Evolutionary conservation across 2,888 invertebrate species (phyloP).

Genomic region (Tillus elongatus): DNA sequence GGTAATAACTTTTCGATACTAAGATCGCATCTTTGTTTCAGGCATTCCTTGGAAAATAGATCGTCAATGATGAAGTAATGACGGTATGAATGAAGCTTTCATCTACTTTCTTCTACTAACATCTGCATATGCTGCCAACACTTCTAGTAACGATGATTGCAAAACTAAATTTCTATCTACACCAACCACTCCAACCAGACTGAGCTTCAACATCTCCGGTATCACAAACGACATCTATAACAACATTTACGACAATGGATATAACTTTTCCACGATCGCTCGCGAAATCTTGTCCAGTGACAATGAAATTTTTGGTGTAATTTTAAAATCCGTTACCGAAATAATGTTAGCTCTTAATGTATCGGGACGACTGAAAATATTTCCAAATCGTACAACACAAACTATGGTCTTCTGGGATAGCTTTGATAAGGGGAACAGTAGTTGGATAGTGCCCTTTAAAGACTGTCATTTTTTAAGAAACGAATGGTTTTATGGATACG

Average conservation of each 20-base stretch:
- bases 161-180: conserved; percentile 31
- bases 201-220: conserved; percentile 29
- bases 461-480: conserved; percentile 36
- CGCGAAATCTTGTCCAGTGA: conserved; percentile 46
- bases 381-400: conserved; percentile 36
- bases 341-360: conserved; percentile 31
- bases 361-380: conserved; percentile 30
- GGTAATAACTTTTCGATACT: no score
- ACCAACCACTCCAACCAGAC: conserved; percentile 35
- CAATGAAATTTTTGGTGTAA: conserved; percentile 35
- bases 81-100: conserved; percentile 38
- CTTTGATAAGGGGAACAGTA: conserved; percentile 40
- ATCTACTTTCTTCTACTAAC: conserved; percentile 40
- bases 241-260: conserved; percentile 20
- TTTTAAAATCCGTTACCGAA: conserved; percentile 36
- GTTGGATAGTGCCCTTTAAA: conserved; percentile 40
- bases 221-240: conserved; percentile 24
- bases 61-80: conserved; percentile 29
- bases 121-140: conserved; percentile 41
- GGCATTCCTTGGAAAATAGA: conserved; percentile 24
- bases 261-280: conserved; percentile 30
- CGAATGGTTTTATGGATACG: conserved; percentile 38
- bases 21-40: conserved; percentile 28
- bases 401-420: conserved; percentile 50
- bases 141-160: conserved; percentile 30